Evolutionary conservation across 2,888 invertebrate genomes (phyloP).

Genomic region (Netelia melanura): DNA sequence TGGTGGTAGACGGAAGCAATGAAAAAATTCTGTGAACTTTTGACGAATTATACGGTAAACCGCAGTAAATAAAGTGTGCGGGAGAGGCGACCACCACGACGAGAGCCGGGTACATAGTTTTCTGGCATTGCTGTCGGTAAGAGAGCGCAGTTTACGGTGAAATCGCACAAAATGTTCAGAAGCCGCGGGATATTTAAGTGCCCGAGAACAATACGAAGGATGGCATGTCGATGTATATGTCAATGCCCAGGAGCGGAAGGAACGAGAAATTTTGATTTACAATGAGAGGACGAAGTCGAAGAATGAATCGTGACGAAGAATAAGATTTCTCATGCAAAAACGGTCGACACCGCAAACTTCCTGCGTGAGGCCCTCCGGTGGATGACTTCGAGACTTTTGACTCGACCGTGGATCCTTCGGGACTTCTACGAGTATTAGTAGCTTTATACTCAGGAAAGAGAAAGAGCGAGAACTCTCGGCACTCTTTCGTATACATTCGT

Average conservation of each 20-base stretch:
- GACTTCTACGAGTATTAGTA: constrained; percentile 11
- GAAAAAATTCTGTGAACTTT: constrained; percentile 40
- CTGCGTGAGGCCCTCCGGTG: constrained; percentile 29
- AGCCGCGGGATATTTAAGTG: constrained; percentile 43
- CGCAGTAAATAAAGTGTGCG: constrained; percentile 77
- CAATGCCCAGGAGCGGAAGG: constrained; percentile 41
- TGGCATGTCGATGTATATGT: not conserved
- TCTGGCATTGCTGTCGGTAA: constrained; percentile 11
- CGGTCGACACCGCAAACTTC: constrained; percentile 60
- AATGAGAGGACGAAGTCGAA: constrained; percentile 53
- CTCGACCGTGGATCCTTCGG: not conserved
- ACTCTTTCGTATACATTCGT: constrained; percentile 19
- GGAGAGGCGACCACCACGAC: constrained; percentile 41
- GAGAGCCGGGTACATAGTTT: constrained; percentile 6
- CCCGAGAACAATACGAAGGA: not conserved
- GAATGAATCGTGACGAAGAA: constrained; percentile 28
- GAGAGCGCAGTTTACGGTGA: constrained; percentile 40
- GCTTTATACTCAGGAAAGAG: constrained; percentile 1
- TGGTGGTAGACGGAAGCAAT: not conserved
- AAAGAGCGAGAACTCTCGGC: not conserved
- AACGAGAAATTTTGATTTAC: constrained; percentile 73
- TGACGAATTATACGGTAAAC: constrained; percentile 67
- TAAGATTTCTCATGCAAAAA: constrained; percentile 9
- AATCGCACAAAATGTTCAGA: constrained; percentile 34
- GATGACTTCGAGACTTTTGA: constrained; percentile 26